These are phyloP conservation scores for Crotalus tigris DNA, from an alignment of 2,113 vertebrate genomes.

Conservation along the genomic window DNA sequence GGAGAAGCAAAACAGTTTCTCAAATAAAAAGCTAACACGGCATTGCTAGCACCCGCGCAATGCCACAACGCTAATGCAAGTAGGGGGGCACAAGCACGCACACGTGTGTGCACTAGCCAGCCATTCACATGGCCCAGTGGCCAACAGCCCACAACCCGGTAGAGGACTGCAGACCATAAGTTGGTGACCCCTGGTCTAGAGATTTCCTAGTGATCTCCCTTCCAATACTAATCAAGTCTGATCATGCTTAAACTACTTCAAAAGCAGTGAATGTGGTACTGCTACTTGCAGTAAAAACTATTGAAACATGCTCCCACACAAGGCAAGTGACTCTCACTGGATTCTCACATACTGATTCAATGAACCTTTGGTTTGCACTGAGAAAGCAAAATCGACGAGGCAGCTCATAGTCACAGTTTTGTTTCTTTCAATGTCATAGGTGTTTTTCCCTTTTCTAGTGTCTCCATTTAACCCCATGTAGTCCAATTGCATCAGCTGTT, in stretches of 20 bases:
- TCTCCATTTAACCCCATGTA: not conserved
- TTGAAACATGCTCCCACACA: not conserved
- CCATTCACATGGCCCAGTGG: no score
- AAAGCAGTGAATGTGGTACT: not conserved
- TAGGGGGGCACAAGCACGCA: no score
- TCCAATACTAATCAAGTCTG: not conserved
- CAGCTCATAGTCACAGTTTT: not conserved
- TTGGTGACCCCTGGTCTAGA: not conserved
- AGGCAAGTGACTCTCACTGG: not conserved
- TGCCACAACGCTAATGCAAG: no score
- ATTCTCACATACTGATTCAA: not conserved
- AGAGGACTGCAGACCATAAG: no score
- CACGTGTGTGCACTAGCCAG: no score
- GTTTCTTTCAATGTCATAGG: not conserved
- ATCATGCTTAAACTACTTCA: not conserved
- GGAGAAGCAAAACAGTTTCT: not conserved
- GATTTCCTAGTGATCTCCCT: not conserved
- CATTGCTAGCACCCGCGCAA: no score
- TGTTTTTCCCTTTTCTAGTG: not conserved
- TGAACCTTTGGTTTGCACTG: not conserved
- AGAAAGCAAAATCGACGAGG: not conserved
- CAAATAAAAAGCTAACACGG: not conserved
- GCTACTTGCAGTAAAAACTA: not conserved
- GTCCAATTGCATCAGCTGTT: constrained; percentile 39
- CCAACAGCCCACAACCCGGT: no score